Percentiles rank a stretch among this genome's conserved stretches.
phyloP scores from a whole-genome alignment of 2,113 vertebrate species.

The Podilymbus podiceps region DNA sequence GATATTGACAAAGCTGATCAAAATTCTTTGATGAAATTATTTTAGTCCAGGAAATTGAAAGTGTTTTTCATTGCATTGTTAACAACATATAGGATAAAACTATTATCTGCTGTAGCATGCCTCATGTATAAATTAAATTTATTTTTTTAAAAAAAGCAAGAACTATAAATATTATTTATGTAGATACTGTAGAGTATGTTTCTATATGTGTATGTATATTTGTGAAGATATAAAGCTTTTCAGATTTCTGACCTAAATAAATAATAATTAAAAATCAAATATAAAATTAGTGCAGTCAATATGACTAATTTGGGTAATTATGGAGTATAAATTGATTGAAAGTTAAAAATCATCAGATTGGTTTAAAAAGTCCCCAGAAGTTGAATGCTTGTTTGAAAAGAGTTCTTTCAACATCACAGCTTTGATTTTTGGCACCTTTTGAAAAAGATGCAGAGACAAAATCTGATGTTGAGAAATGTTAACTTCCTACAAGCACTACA shows the following conservation, averaged over 20 bases:
- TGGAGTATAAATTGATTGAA: neutral
- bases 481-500: neutral
- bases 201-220: neutral
- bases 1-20: neutral
- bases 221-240: neutral
- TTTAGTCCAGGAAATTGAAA: neutral
- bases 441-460: neutral
- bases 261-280: neutral
- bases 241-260: neutral
- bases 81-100: neutral
- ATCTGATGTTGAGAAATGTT: neutral
- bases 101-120: neutral
- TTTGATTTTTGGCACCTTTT: neutral
- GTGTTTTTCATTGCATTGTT: neutral
- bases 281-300: neutral
- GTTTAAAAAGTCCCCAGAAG: neutral
- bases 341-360: neutral
- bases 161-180: neutral
- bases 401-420: neutral
- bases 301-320: neutral
- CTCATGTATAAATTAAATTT: neutral
- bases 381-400: neutral
- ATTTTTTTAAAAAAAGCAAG: neutral
- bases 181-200: neutral
- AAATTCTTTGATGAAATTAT: neutral